A percentile compares a stretch with the other conserved stretches of the same genome.
phyloP scores from a whole-genome alignment of 2,797 vertebrate species.

The Hippoglossus hippoglossus region DNA sequence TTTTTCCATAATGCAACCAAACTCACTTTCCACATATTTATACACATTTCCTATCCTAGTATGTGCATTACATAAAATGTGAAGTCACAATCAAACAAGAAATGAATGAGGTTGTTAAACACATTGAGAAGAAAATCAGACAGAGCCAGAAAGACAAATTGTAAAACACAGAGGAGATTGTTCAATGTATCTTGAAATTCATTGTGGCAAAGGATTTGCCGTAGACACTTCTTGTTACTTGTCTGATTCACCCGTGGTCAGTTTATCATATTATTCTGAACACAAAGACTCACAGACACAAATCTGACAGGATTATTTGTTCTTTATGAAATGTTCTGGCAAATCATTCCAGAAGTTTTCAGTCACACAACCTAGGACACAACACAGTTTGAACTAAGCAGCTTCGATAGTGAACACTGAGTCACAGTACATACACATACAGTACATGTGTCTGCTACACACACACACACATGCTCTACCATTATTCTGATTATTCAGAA shows the following conservation, averaged over 20 bases:
- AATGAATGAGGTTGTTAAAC: no score
- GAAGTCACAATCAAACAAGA: no score
- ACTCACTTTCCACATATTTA: no score
- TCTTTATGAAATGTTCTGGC: slow-evolving; percentile 28
- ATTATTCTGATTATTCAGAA: slow-evolving; percentile 28
- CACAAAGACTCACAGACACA: not conserved
- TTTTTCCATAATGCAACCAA: no score
- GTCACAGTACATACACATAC: slow-evolving; percentile 34
- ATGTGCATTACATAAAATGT: no score
- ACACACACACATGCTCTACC: slow-evolving; percentile 10
- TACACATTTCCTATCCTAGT: no score
- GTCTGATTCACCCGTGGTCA: not conserved
- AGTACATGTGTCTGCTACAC: slow-evolving; percentile 1
- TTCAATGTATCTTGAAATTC: no score
- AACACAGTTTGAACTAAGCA: slow-evolving; percentile 30
- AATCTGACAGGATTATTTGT: slow-evolving; percentile 12
- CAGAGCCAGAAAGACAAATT: no score
- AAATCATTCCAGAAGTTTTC: slow-evolving; percentile 19
- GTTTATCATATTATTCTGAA: not conserved
- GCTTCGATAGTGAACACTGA: slow-evolving; percentile 55
- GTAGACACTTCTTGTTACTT: no score
- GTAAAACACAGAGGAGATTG: no score
- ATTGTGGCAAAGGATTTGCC: no score
- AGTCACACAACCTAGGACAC: slow-evolving; percentile 22
- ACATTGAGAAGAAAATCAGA: no score